Base-by-base conservation (phyloP, 2,888 invertebrate species). In the Choristoneura rosaceana region DNA sequence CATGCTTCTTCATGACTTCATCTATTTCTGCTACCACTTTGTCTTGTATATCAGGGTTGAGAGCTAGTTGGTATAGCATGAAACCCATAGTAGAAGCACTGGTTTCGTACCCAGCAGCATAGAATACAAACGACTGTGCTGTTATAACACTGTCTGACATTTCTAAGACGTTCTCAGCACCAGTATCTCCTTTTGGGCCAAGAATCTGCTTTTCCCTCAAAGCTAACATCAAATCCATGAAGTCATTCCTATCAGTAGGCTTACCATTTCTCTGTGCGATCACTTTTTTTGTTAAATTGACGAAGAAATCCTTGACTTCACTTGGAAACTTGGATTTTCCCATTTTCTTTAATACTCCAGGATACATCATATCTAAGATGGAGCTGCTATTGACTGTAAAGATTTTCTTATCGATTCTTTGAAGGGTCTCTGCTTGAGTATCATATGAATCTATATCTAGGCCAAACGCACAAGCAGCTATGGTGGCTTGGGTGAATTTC, bases 381-480 rank as follows among this genome's bases (percentile, higher is more conserved):
- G 59, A 41, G 0, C 55, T 68, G 34, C 65, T 65, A 25, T 58
- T 62, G 3, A 62, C 41, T n/a, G 61, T 66, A 25, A 74, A 74
- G 34, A 74, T 71, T 10, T 65, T 55, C 47, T 69, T 61, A 12
- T 71, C 74, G 25, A 74, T 60, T 17, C 68, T 68, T 43, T 71
- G 52, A 9, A 74, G 67, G 0, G 55, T 69, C 33, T 66, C 47
- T 3, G 58, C 14, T 25, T 71, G 55, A n/a, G 63, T 62, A 9
- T 74, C 55, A 33, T 60, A 63, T 3, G 70, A 64, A 33, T 71
- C 65, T 2, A 74, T 10, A 33, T 74, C 71, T 0, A 76, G 41
- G 0, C 79, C 79, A 60, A 79, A 79, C n/a, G 74, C 79, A 15
- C 76, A 76, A 12, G 77, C 74, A 14, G 73, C 75, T 38, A 78